Conservation (phyloP, 2,797 vertebrate species). For the Emydoidea blandingii region DNA sequence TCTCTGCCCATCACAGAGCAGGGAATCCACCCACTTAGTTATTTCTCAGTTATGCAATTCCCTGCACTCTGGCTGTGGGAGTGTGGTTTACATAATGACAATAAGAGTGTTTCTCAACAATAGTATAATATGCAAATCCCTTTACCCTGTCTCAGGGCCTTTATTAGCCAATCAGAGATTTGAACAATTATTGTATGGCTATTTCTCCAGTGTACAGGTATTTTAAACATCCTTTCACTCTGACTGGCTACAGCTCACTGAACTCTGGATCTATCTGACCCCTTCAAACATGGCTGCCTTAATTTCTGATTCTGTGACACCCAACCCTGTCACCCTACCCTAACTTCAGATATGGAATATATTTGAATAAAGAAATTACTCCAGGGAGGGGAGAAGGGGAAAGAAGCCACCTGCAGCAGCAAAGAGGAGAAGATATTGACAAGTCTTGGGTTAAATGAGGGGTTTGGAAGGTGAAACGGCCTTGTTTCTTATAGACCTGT, state of each 20-base stretch:
- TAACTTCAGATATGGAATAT: not conserved
- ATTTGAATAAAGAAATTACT: not conserved
- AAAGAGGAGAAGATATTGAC: not conserved
- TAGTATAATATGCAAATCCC: not conserved
- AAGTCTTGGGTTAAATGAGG: not conserved
- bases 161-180: not conserved
- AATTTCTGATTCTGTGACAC: not conserved
- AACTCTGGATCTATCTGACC: not conserved
- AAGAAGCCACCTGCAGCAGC: not conserved
- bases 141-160: not conserved
- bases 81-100: not conserved
- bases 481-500: constrained; percentile 7
- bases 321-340: not conserved
- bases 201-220: not conserved
- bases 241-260: not conserved
- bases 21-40: not conserved
- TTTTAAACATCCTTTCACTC: not conserved
- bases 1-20: not conserved
- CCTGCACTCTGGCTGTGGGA: not conserved
- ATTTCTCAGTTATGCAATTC: fast-evolving
- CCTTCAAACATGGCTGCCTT: not conserved
- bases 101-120: not conserved
- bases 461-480: not conserved
- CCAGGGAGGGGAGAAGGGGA: not conserved
- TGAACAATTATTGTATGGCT: not conserved